phyloP scores from a whole-genome alignment of 2,113 vertebrate species.

The Nestor notabilis region DNA sequence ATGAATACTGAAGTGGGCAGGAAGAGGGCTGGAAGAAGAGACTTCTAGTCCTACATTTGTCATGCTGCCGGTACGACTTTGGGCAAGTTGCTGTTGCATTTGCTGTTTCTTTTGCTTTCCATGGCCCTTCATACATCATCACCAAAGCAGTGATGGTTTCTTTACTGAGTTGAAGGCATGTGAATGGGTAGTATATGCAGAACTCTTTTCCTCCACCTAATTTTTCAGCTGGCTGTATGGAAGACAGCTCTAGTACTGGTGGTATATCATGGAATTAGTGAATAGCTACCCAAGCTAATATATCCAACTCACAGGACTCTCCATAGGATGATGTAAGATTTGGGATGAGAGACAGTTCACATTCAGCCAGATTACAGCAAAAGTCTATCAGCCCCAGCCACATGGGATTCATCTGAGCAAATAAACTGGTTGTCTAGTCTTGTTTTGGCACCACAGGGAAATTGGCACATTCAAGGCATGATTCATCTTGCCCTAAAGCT shows the following conservation, averaged over 20 bases:
- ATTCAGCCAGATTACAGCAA: background rate
- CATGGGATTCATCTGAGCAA: slow-evolving; percentile 45
- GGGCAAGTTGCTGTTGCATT: background rate
- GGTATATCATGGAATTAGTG: background rate
- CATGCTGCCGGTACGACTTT: background rate
- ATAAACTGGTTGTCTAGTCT: slow-evolving; percentile 54
- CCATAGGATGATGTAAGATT: background rate
- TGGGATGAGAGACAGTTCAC: background rate
- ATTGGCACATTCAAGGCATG: slow-evolving; percentile 43
- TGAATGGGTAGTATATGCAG: background rate
- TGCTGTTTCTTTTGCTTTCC: background rate
- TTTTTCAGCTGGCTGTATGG: background rate
- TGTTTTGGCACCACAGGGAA: slow-evolving; percentile 41
- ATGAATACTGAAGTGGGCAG: background rate
- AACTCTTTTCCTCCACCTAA: background rate
- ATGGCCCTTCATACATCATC: background rate
- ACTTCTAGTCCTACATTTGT: background rate
- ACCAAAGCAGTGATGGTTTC: background rate
- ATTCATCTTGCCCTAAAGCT: slow-evolving; percentile 61
- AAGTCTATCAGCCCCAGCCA: slow-evolving; percentile 31
- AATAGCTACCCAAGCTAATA: background rate
- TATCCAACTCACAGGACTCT: background rate
- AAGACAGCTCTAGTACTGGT: background rate
- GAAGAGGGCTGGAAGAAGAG: background rate
- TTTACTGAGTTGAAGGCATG: background rate